A percentile compares a stretch with the other conserved stretches of the same genome.
phyloP scores from a whole-genome alignment of 2,113 vertebrate genomes.

The Cyphomyrus plagiostoma region DNA sequence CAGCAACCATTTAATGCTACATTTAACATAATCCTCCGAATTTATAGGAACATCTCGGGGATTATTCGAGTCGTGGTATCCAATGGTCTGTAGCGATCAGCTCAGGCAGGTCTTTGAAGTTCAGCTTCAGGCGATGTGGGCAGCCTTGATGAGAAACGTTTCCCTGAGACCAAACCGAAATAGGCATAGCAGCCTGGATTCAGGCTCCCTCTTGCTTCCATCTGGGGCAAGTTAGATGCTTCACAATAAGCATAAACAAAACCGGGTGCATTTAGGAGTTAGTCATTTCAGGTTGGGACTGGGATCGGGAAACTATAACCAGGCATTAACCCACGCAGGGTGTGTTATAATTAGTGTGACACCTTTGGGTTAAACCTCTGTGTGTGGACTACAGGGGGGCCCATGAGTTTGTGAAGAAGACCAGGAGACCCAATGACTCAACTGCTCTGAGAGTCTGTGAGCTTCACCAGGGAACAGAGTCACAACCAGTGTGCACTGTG shows the following conservation, averaged over 20 bases:
- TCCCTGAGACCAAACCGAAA: neutral
- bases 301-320: neutral
- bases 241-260: neutral
- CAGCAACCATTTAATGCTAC: neutral
- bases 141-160: neutral
- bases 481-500: neutral
- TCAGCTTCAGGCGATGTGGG: neutral
- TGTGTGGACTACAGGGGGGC: neutral
- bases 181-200: neutral
- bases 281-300: neutral
- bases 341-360: neutral
- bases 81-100: neutral
- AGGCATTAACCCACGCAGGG: neutral
- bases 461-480: neutral
- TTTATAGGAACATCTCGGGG: neutral
- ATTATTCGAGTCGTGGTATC: neutral
- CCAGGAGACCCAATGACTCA: neutral
- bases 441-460: neutral
- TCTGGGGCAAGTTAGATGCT: neutral
- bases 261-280: neutral
- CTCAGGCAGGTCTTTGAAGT: neutral
- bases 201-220: neutral
- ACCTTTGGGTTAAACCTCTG: neutral
- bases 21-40: neutral
- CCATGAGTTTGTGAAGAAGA: neutral